Conservation (phyloP, 2,113 vertebrate species). For the Heterotilapia buettikoferi region DNA sequence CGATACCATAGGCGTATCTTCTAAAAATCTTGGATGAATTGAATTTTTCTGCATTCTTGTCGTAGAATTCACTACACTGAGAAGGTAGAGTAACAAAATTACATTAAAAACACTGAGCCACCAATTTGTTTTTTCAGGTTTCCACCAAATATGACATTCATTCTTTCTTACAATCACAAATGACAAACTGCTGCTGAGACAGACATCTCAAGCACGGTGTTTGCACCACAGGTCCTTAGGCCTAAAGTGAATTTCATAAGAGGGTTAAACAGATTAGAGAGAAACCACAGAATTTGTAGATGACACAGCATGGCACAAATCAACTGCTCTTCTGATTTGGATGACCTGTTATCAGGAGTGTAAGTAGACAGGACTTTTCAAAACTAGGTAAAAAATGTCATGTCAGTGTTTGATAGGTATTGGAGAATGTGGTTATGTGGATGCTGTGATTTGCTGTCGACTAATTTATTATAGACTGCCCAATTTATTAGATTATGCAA, state of each 20-base stretch:
- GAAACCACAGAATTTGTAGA: neutral
- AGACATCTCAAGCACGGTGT: neutral
- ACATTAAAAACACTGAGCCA: neutral
- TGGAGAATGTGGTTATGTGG: neutral
- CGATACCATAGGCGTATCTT: neutral
- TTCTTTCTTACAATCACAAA: neutral
- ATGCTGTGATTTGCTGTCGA: neutral
- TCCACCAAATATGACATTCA: neutral
- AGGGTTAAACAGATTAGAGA: neutral
- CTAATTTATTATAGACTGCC: neutral
- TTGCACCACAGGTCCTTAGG: neutral
- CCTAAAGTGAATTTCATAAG: neutral
- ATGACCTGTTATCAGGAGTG: rapidly evolving
- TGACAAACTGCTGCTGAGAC: neutral
- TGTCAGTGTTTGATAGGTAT: neutral
- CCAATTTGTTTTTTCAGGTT: neutral
- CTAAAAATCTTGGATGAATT: neutral
- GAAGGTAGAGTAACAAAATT: neutral
- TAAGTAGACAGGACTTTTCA: neutral
- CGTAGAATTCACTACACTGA: neutral
- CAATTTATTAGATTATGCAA: neutral
- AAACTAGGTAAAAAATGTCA: neutral
- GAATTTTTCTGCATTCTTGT: neutral
- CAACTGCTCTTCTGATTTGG: neutral
- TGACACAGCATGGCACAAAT: rapidly evolving